Percentiles rank a stretch among this genome's conserved stretches.
Evolutionary conservation across 1,140 invertebrate species (phyloP).

Genomic region (Globodera rostochiensis): DNA sequence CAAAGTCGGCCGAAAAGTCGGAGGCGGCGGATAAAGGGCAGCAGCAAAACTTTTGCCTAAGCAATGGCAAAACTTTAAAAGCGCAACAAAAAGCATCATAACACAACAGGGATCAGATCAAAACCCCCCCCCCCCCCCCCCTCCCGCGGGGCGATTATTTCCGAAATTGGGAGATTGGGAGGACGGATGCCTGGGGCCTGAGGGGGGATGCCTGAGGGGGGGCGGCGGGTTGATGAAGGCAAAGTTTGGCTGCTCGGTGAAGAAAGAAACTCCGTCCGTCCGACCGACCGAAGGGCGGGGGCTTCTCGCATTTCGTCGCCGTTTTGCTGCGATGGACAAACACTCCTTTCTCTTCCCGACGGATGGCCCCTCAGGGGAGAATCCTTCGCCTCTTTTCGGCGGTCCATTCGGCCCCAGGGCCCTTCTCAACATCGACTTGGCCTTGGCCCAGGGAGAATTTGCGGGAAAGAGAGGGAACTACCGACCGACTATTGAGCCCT

Average conservation of each 20-base stretch:
- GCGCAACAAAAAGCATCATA: background rate
- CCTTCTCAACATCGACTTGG: background rate
- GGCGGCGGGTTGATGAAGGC: background rate
- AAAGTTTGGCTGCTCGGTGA: background rate
- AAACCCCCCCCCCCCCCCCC: too few species aligned
- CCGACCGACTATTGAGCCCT: too few species aligned
- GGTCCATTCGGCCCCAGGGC: background rate
- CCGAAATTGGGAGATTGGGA: too few species aligned
- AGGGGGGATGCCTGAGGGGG: background rate
- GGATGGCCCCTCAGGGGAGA: background rate
- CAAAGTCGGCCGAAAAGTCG: background rate
- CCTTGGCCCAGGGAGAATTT: background rate
- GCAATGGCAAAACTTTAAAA: background rate
- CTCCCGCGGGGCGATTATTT: too few species aligned
- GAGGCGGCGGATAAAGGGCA: background rate
- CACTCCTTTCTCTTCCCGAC: background rate
- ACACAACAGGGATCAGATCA: too few species aligned
- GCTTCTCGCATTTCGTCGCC: slow-evolving; percentile 15
- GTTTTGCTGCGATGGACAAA: slow-evolving; percentile 7
- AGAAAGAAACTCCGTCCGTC: too few species aligned
- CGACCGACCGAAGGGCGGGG: background rate
- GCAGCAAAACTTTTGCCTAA: background rate
- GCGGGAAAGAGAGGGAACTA: background rate
- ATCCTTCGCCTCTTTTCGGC: background rate
- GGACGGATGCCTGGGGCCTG: too few species aligned